A percentile compares a stretch with the other conserved stretches of the same genome.
Evolutionary conservation across 2,113 vertebrate species (phyloP).

Genomic region (Gasterosteus aculeatus): DNA sequence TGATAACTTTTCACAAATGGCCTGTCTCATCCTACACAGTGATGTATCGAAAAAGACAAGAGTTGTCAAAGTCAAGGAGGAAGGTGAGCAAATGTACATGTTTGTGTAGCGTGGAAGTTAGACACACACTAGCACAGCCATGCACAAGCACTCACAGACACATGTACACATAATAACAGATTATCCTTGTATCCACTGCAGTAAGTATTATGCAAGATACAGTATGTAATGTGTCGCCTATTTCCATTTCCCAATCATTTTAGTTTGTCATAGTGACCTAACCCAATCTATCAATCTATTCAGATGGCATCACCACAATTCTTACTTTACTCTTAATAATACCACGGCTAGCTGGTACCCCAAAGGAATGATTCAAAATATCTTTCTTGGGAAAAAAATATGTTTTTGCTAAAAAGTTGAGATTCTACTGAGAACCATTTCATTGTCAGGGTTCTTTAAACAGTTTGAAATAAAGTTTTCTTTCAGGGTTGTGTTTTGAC

Average conservation of each 20-base stretch:
- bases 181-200: neutral
- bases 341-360: neutral
- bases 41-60: conserved; percentile 20
- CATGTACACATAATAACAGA: neutral
- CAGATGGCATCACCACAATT: neutral
- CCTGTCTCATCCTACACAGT: neutral
- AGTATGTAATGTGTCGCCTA: neutral
- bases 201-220: neutral
- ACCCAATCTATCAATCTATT: neutral
- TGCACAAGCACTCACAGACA: neutral
- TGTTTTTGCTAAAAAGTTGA: neutral
- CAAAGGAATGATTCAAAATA: neutral
- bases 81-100: conserved; percentile 27
- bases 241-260: neutral
- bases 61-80: conserved; percentile 48
- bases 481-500: neutral
- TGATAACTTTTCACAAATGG: conserved; percentile 27
- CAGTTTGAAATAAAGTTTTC: neutral
- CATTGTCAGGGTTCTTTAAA: neutral
- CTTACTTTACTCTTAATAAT: neutral
- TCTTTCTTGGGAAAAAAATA: neutral
- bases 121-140: conserved; percentile 11
- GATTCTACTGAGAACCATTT: neutral
- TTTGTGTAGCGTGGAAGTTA: conserved; percentile 28
- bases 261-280: neutral